Evolutionary conservation across 2,888 invertebrate genomes (phyloP), one percentile per base, ranked within the genome.

Genomic region (Spodoptera exigua): DNA sequence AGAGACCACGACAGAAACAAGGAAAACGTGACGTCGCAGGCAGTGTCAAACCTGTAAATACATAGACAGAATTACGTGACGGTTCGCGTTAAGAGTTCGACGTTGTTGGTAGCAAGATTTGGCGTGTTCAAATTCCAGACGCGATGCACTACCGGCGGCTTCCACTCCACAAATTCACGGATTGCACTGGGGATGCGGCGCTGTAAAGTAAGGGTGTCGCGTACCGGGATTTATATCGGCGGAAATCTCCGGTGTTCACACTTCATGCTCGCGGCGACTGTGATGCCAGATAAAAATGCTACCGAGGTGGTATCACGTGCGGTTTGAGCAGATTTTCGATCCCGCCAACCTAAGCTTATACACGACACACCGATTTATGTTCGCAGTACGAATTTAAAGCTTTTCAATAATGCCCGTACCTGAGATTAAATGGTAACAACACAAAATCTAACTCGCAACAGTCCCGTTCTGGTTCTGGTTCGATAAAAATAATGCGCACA

Each of bases 191-290:
- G 78, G 79, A 84, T 78, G 81, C 86, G 83, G 81, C 83, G 86
- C 84, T 80, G 84, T 86, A 88, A 87, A 86, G 87, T 84, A 83
- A 82, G 83, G 87, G 84, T 89, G 89, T 89, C 88, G 85, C 86
- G 83, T 85, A 82, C 85, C 82, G 82, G 87, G 90, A 91, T 92
- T 91, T 92, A 92, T 90, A 91, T 89, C 87, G 85, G 87, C 82
- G 88, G 85, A 89, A 89, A 90, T 89, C 89, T 89, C 88, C 83
- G 85, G 82, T 85, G 87, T 88, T 90, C 90, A 88, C 89, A 89
- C 87, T 88, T 87, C 81, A 86, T 83, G 87, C 84, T 80, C 84
- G 83, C 80, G 82, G 83, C 80, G 79, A 76, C 37, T 78, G 46
- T 60, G 80, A 76, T 72, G 80, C 78, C 74, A 82, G 86, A 88